These are phyloP conservation scores for Amphibalanus amphitrite DNA, from an alignment of 1,140 invertebrate genomes.

Conservation along the genomic window DNA sequence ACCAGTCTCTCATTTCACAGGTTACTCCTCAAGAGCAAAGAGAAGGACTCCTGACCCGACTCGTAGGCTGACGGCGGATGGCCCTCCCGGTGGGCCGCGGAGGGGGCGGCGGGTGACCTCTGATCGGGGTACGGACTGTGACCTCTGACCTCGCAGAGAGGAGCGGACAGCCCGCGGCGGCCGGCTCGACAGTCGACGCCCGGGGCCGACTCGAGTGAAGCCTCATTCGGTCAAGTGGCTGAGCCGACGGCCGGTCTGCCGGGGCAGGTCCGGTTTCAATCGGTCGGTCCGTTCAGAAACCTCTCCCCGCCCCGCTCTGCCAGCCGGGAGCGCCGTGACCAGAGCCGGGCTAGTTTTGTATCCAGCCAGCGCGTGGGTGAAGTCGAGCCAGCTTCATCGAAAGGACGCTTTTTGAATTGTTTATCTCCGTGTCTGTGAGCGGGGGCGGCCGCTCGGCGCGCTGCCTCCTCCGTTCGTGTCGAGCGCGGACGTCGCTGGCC, in stretches of 20 bases:
- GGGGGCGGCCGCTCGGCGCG: too few species aligned
- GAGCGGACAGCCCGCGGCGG: too few species aligned
- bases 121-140: background rate
- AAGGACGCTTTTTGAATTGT: background rate
- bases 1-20: background rate
- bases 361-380: background rate
- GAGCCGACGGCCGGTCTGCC: too few species aligned
- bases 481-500: too few species aligned
- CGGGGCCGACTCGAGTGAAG: background rate
- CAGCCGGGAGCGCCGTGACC: too few species aligned
- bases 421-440: background rate
- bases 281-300: background rate
- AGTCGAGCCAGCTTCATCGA: background rate
- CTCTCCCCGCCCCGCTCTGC: background rate
- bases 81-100: too few species aligned
- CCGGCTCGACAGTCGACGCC: too few species aligned
- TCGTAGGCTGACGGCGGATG: background rate
- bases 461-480: too few species aligned
- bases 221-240: too few species aligned
- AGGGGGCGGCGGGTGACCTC: too few species aligned
- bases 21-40: constrained; percentile 1
- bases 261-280: background rate
- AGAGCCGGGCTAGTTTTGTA: background rate
- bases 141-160: background rate
- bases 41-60: background rate